phyloP scores from a whole-genome alignment of 1,140 invertebrate species.

The Portunus trituberculatus region DNA sequence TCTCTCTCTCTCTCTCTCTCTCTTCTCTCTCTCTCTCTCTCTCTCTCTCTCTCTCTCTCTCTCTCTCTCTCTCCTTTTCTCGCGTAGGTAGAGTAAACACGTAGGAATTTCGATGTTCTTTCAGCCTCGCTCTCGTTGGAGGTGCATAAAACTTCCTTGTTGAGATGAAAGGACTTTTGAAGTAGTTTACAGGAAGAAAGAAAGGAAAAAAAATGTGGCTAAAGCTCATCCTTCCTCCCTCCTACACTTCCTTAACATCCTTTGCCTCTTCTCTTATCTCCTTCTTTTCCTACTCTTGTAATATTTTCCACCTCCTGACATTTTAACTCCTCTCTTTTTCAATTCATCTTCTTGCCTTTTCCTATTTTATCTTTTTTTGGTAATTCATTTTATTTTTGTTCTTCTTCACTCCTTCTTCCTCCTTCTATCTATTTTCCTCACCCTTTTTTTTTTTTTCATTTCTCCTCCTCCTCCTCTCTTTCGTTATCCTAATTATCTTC shows the following conservation, averaged over 20 bases:
- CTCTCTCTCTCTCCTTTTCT: not conserved
- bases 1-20: slow-evolving; percentile 53
- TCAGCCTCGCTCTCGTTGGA: not conserved
- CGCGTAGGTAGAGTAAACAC: not conserved
- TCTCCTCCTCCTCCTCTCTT: no score
- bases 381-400: no score
- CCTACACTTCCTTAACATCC: not conserved
- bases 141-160: not conserved
- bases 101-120: slow-evolving; percentile 15
- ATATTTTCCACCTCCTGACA: not conserved
- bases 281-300: not conserved
- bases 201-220: not conserved
- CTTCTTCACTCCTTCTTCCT: no score
- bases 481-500: no score
- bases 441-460: no score
- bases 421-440: no score
- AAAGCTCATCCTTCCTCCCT: not conserved
- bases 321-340: not conserved
- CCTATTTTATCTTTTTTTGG: not conserved
- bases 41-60: slow-evolving; percentile 53
- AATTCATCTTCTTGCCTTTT: not conserved
- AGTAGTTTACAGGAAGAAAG: not conserved
- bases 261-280: not conserved
- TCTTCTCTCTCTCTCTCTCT: slow-evolving; percentile 48
- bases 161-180: slow-evolving; percentile 13